A percentile compares a stretch with the other conserved stretches of the same genome.
These are phyloP conservation scores for Chionis minor DNA, from an alignment of 2,113 vertebrate species.

Conservation along the genomic window DNA sequence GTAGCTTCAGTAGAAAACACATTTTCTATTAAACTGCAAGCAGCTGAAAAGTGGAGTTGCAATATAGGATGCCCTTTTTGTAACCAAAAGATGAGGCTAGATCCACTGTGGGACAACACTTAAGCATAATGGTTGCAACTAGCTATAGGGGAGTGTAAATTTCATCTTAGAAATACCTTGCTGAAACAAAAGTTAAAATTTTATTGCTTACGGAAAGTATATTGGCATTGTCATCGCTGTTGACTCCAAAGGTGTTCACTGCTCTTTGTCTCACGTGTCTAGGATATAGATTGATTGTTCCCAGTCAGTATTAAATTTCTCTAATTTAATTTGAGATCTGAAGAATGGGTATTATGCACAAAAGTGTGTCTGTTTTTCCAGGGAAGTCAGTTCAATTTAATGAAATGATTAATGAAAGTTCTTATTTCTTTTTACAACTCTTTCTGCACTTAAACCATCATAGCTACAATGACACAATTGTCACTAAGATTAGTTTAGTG, in stretches of 20 bases:
- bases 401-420: not conserved
- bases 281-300: not conserved
- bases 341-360: not conserved
- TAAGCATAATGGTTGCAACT: not conserved
- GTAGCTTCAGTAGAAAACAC: not conserved
- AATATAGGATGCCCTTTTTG: not conserved
- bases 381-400: not conserved
- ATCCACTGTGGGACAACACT: not conserved
- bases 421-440: not conserved
- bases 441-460: not conserved
- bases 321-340: not conserved
- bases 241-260: not conserved
- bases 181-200: not conserved
- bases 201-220: not conserved
- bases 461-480: not conserved
- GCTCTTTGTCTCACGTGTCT: not conserved
- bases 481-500: not conserved
- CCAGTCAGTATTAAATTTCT: not conserved
- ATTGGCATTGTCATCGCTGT: too few relatives aligned
- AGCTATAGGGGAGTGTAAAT: not conserved
- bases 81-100: not conserved
- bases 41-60: not conserved
- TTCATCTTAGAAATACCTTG: not conserved
- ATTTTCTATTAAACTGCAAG: not conserved
- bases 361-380: not conserved